Base-by-base conservation (phyloP, 2,113 vertebrate genomes). In the Heteronetta atricapilla region DNA sequence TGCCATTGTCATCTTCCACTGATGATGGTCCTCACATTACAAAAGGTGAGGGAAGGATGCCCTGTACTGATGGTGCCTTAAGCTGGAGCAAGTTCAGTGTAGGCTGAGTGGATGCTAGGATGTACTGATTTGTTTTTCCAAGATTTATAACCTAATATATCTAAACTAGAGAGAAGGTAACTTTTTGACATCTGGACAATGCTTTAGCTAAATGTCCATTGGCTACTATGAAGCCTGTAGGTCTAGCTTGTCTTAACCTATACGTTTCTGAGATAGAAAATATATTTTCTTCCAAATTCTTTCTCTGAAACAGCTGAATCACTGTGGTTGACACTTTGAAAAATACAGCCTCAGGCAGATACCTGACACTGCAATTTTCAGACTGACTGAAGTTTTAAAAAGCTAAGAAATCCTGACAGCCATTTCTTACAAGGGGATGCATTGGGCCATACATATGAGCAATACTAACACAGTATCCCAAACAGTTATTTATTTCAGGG, bases 261-360 rank as follows among this genome's bases (percentile, higher is more conserved):
- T 48, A 34, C 36, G 56, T 58, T 50, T 15, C 50, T 26, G 22
- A 7, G 74, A 2, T 5, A 82, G 17, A 91, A 88, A 83, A 86
- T 3, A 50, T 58, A n/a, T 87, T 95, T 92, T 52, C 34, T 34
- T 29, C 25, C 66, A 55, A 95, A 79, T 50, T 80, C 6, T 38
- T 85, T 85, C 21, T 64, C 66, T 68, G 33, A 93, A 95, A 89
- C 58, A 91, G 70, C 42, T 82, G 89, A 93, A 63, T 85, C 85
- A 63, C 64, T 93, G 55, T 86, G 26, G n/a, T 67, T 86, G 72
- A 74, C 72, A 81, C 31, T 68, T 29, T 60, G 60, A 82, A 93
- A 92, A 60, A 86, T 48, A 70, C 15, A 82, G 73, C 88, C 62
- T 81, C 2, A 14, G 42, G 86, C 52, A 86, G 46, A 81, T 48